A percentile compares a stretch with the other conserved stretches of the same genome.
These are phyloP conservation scores for Lycocerus yunnanus DNA, from an alignment of 2,888 invertebrate genomes.

Conservation along the genomic window DNA sequence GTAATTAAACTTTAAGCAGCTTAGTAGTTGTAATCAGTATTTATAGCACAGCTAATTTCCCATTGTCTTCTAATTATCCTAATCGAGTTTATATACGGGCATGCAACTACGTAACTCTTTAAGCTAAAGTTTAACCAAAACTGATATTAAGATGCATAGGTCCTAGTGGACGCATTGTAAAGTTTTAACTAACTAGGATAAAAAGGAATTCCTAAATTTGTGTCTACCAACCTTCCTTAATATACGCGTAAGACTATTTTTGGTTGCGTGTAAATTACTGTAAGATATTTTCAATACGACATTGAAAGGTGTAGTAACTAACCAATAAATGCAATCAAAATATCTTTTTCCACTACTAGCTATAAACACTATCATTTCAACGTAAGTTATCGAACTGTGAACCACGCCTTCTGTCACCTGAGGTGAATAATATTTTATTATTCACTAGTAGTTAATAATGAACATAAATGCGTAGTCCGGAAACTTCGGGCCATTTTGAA, in stretches of 20 bases:
- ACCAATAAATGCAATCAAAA: no score
- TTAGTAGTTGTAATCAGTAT: conserved; percentile 20
- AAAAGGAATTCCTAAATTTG: conserved; percentile 20
- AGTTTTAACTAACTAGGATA: conserved; percentile 24
- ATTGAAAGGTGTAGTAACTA: background rate
- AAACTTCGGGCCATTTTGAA: no score
- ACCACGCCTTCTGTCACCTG: no score
- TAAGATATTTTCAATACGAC: background rate
- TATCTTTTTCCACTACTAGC: no score
- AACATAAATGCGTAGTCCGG: no score
- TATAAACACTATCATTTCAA: no score
- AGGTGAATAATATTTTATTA: no score
- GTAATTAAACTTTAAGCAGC: conserved; percentile 10
- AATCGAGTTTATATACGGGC: conserved; percentile 17
- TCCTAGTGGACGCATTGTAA: conserved; percentile 18
- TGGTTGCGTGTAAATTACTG: conserved; percentile 6
- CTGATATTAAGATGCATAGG: conserved; percentile 20
- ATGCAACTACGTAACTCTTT: conserved; percentile 16
- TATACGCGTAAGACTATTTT: conserved; percentile 7
- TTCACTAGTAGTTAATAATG: no score
- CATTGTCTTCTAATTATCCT: conserved; percentile 23
- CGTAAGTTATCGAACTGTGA: no score
- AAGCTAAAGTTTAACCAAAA: conserved; percentile 11
- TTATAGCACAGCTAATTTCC: conserved; percentile 23
- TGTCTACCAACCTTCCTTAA: conserved; percentile 4